Evolutionary conservation across 1,140 invertebrate genomes (phyloP).

Genomic region (Ostrea denselamellosa): DNA sequence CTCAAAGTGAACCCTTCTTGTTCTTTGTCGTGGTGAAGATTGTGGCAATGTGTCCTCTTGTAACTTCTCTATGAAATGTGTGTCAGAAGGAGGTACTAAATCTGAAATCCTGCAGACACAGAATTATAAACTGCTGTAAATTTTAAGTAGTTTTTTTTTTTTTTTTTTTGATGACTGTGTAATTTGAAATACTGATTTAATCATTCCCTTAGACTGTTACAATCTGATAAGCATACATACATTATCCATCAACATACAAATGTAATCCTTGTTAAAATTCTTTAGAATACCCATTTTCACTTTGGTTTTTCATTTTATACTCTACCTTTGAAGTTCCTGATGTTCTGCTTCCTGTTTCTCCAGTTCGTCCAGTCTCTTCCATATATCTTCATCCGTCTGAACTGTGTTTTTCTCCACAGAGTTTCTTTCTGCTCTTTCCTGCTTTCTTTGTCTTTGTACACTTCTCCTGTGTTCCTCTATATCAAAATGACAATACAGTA

Average conservation of each 20-base stretch:
- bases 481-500: neutral
- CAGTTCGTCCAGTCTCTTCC: conserved; percentile 54
- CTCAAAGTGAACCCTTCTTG: conserved; percentile 17
- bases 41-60: neutral
- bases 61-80: neutral
- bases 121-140: neutral
- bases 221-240: too few relatives aligned
- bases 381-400: conserved; percentile 55
- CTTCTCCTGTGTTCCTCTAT: conserved; percentile 57
- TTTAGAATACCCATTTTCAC: neutral
- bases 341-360: conserved; percentile 55
- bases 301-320: neutral
- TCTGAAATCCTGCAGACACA: conserved; percentile 16
- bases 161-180: too few relatives aligned
- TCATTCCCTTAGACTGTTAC: too few relatives aligned
- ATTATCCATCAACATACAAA: too few relatives aligned
- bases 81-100: neutral
- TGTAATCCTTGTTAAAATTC: too few relatives aligned
- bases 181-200: too few relatives aligned
- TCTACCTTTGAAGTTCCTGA: conserved; percentile 53
- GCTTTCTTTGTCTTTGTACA: conserved; percentile 43
- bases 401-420: neutral
- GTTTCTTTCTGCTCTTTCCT: conserved; percentile 40
- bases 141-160: too few relatives aligned
- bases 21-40: neutral